A percentile compares a stretch with the other conserved stretches of the same genome.
Evolutionary conservation across 1,140 invertebrate species (phyloP).

Genomic region (Diorhabda elongata): DNA sequence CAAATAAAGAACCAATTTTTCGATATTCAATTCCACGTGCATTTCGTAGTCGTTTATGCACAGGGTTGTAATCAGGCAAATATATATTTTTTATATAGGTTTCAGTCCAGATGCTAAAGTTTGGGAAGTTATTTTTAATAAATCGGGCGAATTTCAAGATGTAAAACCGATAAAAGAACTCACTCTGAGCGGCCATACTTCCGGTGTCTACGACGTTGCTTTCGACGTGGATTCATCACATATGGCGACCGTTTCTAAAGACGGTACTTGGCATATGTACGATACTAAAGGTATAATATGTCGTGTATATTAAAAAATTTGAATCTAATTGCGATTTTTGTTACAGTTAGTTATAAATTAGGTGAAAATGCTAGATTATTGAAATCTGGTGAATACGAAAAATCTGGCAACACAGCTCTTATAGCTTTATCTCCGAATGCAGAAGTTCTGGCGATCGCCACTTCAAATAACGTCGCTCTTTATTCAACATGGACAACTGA

Average conservation of each 20-base stretch:
- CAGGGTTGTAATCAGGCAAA: too few relatives aligned
- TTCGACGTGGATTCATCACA: constrained; percentile 77
- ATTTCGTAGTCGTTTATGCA: too few relatives aligned
- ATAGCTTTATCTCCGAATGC: constrained; percentile 73
- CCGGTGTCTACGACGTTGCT: constrained; percentile 73
- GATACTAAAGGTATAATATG: constrained; percentile 68
- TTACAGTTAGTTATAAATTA: constrained; percentile 71
- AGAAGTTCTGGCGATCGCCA: constrained; percentile 67
- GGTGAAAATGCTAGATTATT: constrained; percentile 73
- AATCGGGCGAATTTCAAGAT: constrained; percentile 71
- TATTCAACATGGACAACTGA: constrained; percentile 64
- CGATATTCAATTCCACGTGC: too few relatives aligned
- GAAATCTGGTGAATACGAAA: constrained; percentile 58
- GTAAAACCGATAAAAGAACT: constrained; percentile 73
- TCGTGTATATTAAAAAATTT: not conserved
- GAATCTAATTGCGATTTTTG: constrained; percentile 25
- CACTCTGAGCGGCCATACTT: constrained; percentile 65
- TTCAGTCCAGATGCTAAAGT: constrained; percentile 85
- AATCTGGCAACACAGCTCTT: constrained; percentile 46
- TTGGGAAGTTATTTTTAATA: constrained; percentile 76
- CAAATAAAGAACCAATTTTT: too few relatives aligned
- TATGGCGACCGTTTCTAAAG: constrained; percentile 82
- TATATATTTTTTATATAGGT: constrained; percentile 49
- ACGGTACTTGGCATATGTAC: constrained; percentile 82
- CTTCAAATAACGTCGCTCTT: constrained; percentile 60